These are phyloP conservation scores for Recurvirostra avosetta DNA, from an alignment of 2,113 vertebrate species.

Conservation along the genomic window DNA sequence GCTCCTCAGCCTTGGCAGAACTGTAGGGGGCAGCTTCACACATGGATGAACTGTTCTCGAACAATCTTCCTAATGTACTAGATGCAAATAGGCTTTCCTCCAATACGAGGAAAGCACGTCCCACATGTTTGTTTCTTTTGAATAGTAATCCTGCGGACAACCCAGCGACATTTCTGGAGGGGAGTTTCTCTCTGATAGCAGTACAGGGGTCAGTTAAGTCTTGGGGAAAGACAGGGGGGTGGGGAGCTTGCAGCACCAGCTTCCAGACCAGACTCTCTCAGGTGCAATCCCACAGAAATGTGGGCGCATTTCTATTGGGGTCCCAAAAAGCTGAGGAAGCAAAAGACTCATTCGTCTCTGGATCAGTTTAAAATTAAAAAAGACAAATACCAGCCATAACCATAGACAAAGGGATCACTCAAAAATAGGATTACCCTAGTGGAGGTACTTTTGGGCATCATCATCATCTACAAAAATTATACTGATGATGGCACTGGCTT, in stretches of 20 bases:
- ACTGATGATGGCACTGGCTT: rapidly evolving
- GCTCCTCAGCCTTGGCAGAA: background rate
- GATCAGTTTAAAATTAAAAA: background rate
- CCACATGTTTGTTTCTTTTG: background rate
- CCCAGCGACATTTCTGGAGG: background rate
- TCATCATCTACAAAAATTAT: background rate
- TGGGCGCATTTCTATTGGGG: rapidly evolving
- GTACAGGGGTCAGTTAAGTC: background rate
- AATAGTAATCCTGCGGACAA: background rate
- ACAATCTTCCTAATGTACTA: background rate
- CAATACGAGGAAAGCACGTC: background rate
- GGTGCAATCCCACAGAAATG: background rate
- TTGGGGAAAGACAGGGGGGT: rapidly evolving
- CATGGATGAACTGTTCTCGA: background rate
- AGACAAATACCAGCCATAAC: background rate
- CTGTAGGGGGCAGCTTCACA: background rate
- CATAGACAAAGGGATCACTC: background rate
- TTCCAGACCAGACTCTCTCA: background rate
- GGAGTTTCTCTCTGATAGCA: background rate
- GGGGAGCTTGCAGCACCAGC: background rate
- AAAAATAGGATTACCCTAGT: background rate
- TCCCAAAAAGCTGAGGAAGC: background rate
- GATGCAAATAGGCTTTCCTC: background rate
- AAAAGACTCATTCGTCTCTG: background rate
- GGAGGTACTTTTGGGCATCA: background rate